Conservation (phyloP, 2,888 invertebrate genomes). For the Eupithecia dodoneata region DNA sequence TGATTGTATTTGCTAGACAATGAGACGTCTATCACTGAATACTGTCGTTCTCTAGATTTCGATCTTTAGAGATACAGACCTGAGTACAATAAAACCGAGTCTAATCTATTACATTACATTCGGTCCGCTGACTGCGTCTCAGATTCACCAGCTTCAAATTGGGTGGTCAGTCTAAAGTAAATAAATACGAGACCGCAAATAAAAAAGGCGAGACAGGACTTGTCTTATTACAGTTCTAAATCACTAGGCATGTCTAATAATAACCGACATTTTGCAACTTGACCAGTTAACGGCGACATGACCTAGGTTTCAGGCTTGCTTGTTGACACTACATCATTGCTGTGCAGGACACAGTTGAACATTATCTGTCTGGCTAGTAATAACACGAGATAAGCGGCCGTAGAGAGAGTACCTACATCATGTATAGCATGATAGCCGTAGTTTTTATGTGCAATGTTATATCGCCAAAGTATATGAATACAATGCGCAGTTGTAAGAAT, state of each 20-base stretch:
- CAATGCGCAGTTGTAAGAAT: background rate
- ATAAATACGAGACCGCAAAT: background rate
- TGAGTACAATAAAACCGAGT: background rate
- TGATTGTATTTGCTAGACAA: no score
- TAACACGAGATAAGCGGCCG: conserved; percentile 47
- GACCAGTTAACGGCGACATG: conserved; percentile 33
- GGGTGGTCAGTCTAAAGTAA: conserved; percentile 2
- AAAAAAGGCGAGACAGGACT: background rate
- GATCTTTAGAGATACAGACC: no score
- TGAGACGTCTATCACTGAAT: no score
- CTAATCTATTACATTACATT: background rate
- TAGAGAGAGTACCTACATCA: no score
- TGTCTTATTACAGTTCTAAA: conserved; percentile 30
- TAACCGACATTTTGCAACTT: conserved; percentile 31
- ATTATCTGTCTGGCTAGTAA: conserved; percentile 42
- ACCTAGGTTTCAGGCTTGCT: conserved; percentile 44
- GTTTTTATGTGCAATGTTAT: background rate
- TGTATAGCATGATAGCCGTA: no score
- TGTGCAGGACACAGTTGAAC: conserved; percentile 43
- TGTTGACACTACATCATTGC: conserved; percentile 32
- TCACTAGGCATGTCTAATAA: conserved; percentile 25
- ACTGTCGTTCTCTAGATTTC: background rate
- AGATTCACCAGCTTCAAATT: background rate
- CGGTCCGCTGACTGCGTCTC: background rate
- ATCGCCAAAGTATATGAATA: background rate